Percentiles rank a stretch among this genome's conserved stretches.
Evolutionary conservation across 2,888 invertebrate species (phyloP).

Genomic region (Schrankia costaestrigalis): DNA sequence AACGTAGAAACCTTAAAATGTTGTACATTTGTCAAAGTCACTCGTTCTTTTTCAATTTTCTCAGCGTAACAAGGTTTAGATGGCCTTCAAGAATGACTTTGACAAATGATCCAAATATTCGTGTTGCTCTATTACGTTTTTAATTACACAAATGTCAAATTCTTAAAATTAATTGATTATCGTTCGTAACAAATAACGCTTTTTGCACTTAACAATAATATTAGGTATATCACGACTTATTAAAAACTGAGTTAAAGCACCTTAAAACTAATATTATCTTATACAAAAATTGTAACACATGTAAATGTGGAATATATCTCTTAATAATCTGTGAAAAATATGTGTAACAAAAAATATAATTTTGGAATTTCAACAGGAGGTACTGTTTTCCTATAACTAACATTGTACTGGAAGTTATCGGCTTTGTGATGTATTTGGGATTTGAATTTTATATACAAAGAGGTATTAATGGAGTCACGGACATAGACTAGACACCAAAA

Average conservation of each 20-base stretch:
- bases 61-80: conserved; percentile 20
- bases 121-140: conserved; percentile 19
- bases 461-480: conserved; percentile 36
- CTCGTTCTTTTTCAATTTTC: conserved; percentile 15
- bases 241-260: conserved; percentile 75
- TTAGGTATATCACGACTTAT: conserved; percentile 66
- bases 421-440: conserved; percentile 53
- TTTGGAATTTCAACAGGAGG: conserved; percentile 74
- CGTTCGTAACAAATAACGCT: conserved; percentile 35
- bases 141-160: conserved; percentile 35
- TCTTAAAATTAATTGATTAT: conserved; percentile 42
- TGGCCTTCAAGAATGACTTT: conserved; percentile 15
- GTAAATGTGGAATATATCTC: conserved; percentile 54
- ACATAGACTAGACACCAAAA: conserved; percentile 39
- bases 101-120: conserved; percentile 27
- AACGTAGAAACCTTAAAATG: conserved; percentile 16
- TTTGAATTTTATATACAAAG: conserved; percentile 24
- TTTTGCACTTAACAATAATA: conserved; percentile 45
- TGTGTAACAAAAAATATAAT: conserved; percentile 64
- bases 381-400: conserved; percentile 49
- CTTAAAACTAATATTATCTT: conserved; percentile 60
- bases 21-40: conserved; percentile 29
- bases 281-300: conserved; percentile 52
- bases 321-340: conserved; percentile 58
- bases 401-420: conserved; percentile 62